Percentiles rank a stretch among this genome's conserved stretches.
Evolutionary conservation across 1,140 invertebrate species (phyloP).

Genomic region (Halotydeus destructor): DNA sequence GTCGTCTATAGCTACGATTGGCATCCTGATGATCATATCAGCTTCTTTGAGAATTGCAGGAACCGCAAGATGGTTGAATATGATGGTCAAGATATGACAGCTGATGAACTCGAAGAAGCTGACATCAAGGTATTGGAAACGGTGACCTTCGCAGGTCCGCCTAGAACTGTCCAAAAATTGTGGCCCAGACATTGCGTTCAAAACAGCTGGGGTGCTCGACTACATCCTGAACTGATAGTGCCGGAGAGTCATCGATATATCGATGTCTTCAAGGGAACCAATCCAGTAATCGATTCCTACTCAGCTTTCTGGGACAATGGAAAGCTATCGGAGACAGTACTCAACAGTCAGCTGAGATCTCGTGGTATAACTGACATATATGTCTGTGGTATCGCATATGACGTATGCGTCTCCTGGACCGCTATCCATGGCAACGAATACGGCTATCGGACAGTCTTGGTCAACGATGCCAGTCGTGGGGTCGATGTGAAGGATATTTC

Average conservation of each 20-base stretch:
- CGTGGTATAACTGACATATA: conserved; percentile 74
- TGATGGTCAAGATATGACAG: background rate
- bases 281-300: conserved; percentile 86
- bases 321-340: conserved; percentile 59
- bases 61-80: conserved; percentile 33
- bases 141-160: conserved; percentile 69
- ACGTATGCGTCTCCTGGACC: conserved; percentile 56
- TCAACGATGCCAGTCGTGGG: conserved; percentile 56
- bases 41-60: conserved; percentile 76
- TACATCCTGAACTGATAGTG: conserved; percentile 75
- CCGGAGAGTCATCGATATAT: conserved; percentile 12
- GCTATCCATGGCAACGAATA: conserved; percentile 36
- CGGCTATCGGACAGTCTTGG: conserved; percentile 66
- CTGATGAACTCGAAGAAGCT: background rate
- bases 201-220: conserved; percentile 74
- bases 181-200: conserved; percentile 93
- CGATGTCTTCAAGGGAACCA: conserved; percentile 35
- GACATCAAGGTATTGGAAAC: conserved; percentile 51
- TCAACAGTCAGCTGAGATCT: conserved; percentile 53
- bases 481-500: background rate
- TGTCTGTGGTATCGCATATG: conserved; percentile 82
- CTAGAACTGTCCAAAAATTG: conserved; percentile 50
- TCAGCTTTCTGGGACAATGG: conserved; percentile 96
- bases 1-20: conserved; percentile 93
- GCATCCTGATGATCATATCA: conserved; percentile 90